phyloP scores from a whole-genome alignment of 2,797 vertebrate species.

The Furcifer pardalis region DNA sequence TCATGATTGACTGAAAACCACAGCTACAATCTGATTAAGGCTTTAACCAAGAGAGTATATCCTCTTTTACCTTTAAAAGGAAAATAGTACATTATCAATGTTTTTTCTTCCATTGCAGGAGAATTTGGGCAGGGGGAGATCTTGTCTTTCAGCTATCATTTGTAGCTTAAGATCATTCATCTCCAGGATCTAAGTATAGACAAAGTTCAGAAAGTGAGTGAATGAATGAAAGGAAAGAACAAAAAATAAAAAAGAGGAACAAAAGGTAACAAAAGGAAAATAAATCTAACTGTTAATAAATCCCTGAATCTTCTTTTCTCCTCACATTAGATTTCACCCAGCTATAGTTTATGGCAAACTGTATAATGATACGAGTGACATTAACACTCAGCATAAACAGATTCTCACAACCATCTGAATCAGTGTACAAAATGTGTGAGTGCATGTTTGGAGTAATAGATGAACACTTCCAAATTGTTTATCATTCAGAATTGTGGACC shows the following conservation, averaged over 20 bases:
- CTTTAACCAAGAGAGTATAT: background rate
- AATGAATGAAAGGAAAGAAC: background rate
- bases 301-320: too few relatives aligned
- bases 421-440: background rate
- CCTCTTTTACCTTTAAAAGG: background rate
- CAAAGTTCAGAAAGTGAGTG: background rate
- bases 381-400: too few relatives aligned
- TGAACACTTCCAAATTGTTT: background rate
- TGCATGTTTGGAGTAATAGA: too few relatives aligned
- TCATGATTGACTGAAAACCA: constrained; percentile 24
- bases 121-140: background rate
- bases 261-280: too few relatives aligned
- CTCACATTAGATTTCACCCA: too few relatives aligned
- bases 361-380: too few relatives aligned
- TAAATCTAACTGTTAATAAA: too few relatives aligned
- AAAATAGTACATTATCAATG: background rate
- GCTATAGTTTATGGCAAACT: too few relatives aligned
- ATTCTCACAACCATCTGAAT: background rate
- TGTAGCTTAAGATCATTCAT: background rate
- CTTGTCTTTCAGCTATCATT: background rate
- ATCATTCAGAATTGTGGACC: background rate
- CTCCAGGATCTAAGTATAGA: rapidly evolving
- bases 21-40: background rate
- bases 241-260: background rate
- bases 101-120: background rate